Evolutionary conservation across 2,797 vertebrate species (phyloP), one percentile per base, ranked within the genome.

Genomic region (Nasua narica): DNA sequence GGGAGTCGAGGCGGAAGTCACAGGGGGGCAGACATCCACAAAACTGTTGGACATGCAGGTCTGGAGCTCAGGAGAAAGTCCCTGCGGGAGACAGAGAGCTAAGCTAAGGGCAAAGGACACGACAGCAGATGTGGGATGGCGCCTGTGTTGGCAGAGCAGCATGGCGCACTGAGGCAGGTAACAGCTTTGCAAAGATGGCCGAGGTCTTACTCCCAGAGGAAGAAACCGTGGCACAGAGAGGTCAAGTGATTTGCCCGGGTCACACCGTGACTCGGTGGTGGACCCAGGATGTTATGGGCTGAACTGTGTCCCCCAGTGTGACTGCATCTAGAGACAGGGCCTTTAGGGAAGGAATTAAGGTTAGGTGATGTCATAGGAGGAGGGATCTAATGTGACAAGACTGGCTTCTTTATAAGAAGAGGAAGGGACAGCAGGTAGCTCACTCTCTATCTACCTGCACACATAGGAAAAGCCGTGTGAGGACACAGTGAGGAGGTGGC

Each of bases 11-110:
- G 19, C 32, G 18, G 48, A 79, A 69, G n/a, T 10, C 56, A 25
- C 65, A 62, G 58, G 0, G 3, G 27, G 37, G n/a, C 10, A 78
- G 50, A 78, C 37, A 62, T 8, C 40, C 40, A 74, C 32, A 74
- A 32, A 96, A 19, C 18, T 25, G 67, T 50, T n/a, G 60, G 72
- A 74, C 7, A 25, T 0, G 21, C 62, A 89, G 43, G 48, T 50
- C 29, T 27, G 69, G 72, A 65, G 52, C n/a, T 65, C 62, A 92
- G 70, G 56, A 88, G 62, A 27, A 78, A 72, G 90, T 48, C 46
- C 79, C 18, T 9, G 18, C 11, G 5, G 37, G 23, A 87, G 40
- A 35, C 15, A 91, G 87, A 50, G 18, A 37, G 23, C 48, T 79
- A 72, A 46, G 79, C 89, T 74, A 19, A 65, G 62, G 48, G 18